Evolutionary conservation across 2,888 invertebrate species (phyloP).

Genomic region (Melanostoma mellinum): DNA sequence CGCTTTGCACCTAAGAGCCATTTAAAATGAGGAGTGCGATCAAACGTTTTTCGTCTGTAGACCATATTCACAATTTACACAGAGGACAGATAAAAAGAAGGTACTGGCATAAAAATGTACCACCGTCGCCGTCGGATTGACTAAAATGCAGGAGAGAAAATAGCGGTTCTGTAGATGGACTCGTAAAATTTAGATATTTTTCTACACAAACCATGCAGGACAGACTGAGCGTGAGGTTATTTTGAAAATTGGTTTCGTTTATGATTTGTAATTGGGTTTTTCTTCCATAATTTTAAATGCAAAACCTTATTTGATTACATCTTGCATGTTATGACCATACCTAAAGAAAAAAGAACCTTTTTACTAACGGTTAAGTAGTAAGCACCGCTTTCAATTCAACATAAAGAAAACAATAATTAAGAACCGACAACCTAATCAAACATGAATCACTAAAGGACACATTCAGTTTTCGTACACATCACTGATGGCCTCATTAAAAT

Average conservation of each 20-base stretch:
- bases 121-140: slow-evolving; percentile 1
- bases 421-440: no score
- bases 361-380: no score
- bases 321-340: no score
- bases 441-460: no score
- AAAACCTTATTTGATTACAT: no score
- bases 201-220: not conserved
- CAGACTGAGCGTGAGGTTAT: not conserved
- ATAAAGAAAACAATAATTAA: no score
- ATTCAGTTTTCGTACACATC: no score
- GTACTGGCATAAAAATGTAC: slow-evolving; percentile 31
- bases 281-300: not conserved
- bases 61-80: slow-evolving; percentile 60
- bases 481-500: no score
- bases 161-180: not conserved
- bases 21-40: slow-evolving; percentile 46
- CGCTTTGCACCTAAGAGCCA: slow-evolving; percentile 63
- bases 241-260: slow-evolving; percentile 36
- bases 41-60: slow-evolving; percentile 46
- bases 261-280: slow-evolving; percentile 27
- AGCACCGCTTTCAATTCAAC: no score
- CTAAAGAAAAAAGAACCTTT: no score
- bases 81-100: slow-evolving; percentile 8
- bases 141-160: not conserved
- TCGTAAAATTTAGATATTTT: not conserved